These are phyloP conservation scores for Ataeniobius toweri DNA, from an alignment of 2,797 vertebrate species.

Conservation along the genomic window DNA sequence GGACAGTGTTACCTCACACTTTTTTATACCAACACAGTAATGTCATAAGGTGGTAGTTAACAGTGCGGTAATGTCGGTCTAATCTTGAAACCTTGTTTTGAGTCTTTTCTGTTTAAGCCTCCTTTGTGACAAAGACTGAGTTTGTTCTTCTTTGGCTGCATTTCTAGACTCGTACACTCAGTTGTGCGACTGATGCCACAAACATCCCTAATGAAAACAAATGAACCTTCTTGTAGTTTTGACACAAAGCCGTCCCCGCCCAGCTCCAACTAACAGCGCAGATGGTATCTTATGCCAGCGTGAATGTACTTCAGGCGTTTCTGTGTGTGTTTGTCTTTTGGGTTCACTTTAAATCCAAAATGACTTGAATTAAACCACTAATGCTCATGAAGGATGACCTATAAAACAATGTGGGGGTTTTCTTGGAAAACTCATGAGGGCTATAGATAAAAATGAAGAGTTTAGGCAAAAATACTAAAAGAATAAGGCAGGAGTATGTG, in stretches of 20 bases:
- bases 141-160: conserved; percentile 1
- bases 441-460: background rate
- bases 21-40: background rate
- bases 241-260: conserved; percentile 53
- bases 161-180: background rate
- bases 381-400: conserved; percentile 25
- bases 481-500: background rate
- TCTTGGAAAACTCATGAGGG: conserved; percentile 10
- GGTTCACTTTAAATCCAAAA: conserved; percentile 16
- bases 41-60: background rate
- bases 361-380: background rate
- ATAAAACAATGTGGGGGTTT: conserved; percentile 16
- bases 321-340: background rate
- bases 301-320: background rate
- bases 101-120: background rate
- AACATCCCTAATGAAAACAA: conserved; percentile 54
- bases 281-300: conserved; percentile 12
- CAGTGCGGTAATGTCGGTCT: background rate
- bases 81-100: background rate
- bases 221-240: conserved; percentile 49
- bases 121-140: background rate
- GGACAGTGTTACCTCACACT: background rate
- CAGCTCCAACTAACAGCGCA: conserved; percentile 21
- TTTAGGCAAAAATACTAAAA: background rate
- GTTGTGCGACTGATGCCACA: conserved; percentile 28